Conservation (phyloP, 1,140 invertebrate species). For the Sycobia sp. region DNA sequence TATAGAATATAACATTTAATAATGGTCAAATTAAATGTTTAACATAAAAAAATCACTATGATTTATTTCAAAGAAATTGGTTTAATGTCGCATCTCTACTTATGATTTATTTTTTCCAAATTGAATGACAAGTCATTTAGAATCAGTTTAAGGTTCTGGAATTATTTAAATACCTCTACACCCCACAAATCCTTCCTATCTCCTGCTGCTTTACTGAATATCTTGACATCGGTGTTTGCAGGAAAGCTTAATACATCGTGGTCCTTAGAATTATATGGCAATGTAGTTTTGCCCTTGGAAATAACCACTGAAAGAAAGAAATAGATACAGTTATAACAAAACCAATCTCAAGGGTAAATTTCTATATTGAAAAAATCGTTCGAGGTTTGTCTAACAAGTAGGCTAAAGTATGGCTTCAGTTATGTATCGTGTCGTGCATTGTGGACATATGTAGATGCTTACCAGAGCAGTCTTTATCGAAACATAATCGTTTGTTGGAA, state of each 20-base stretch:
- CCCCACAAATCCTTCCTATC: slow-evolving; percentile 72
- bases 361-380: no score
- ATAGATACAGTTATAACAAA: no score
- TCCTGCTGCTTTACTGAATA: slow-evolving; percentile 76
- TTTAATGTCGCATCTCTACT: no score
- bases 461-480: slow-evolving; percentile 64
- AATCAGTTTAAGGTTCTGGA: neutral
- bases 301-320: slow-evolving; percentile 66
- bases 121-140: neutral
- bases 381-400: slow-evolving; percentile 41
- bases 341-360: neutral
- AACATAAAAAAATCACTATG: no score
- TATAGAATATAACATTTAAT: no score
- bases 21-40: no score
- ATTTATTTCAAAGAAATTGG: no score
- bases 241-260: slow-evolving; percentile 69
- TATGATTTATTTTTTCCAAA: neutral
- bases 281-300: slow-evolving; percentile 67
- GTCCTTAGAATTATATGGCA: slow-evolving; percentile 66
- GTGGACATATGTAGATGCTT: slow-evolving; percentile 47
- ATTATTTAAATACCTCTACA: slow-evolving; percentile 66
- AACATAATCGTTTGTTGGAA: slow-evolving; percentile 68
- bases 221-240: slow-evolving; percentile 65
- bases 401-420: slow-evolving; percentile 62
- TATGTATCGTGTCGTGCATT: slow-evolving; percentile 26